A percentile compares a stretch with the other conserved stretches of the same genome.
Evolutionary conservation across 2,113 vertebrate genomes (phyloP).

Genomic region (Pollachius pollachius): DNA sequence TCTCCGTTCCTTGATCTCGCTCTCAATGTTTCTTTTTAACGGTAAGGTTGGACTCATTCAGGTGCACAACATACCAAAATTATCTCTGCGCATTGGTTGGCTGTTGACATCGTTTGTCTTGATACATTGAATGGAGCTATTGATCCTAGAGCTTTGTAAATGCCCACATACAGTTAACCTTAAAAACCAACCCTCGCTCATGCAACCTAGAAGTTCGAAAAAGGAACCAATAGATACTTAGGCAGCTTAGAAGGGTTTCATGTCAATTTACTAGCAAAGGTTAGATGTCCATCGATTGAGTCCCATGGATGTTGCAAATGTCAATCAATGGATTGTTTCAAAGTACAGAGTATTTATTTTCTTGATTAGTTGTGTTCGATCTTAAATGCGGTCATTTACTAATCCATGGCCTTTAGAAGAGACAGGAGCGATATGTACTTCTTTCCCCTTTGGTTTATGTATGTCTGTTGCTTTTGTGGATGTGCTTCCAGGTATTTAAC

Average conservation of each 20-base stretch:
- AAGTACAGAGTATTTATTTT: constrained; percentile 33
- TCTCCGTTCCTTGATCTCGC: no score
- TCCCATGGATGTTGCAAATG: constrained; percentile 41
- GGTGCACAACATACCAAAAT: no score
- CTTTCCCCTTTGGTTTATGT: no score
- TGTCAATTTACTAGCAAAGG: constrained; percentile 33
- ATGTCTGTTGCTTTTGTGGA: no score
- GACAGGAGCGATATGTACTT: no score
- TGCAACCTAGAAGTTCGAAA: constrained; percentile 6
- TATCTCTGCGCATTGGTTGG: no score
- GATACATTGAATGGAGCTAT: no score
- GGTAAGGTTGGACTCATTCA: no score
- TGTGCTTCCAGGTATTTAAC: no score
- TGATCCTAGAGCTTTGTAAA: no score
- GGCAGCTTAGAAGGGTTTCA: constrained; percentile 22
- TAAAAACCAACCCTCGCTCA: neutral
- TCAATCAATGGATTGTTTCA: constrained; percentile 35
- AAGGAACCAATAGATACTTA: neutral
- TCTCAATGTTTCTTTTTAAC: no score
- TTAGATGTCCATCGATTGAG: constrained; percentile 44
- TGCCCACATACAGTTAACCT: neutral
- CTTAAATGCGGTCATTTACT: neutral
- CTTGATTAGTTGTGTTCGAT: constrained; percentile 16
- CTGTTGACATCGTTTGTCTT: no score
- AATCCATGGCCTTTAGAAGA: neutral